Evolutionary conservation across 2,113 vertebrate species (phyloP).

Genomic region (Chaetorhynchus papuensis): DNA sequence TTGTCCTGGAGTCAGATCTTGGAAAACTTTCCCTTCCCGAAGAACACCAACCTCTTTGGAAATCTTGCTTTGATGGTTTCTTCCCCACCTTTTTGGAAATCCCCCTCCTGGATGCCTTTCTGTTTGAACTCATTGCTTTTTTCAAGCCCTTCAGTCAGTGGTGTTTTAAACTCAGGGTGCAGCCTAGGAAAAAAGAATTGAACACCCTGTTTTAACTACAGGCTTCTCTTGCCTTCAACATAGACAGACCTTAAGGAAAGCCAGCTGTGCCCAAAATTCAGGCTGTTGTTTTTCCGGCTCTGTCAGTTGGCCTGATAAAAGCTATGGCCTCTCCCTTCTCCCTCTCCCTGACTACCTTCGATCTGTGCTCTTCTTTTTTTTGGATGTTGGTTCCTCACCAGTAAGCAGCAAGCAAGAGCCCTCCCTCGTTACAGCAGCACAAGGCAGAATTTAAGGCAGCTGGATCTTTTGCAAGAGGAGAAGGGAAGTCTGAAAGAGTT

Average conservation of each 20-base stretch:
- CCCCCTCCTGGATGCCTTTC: not conserved
- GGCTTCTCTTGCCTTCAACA: not conserved
- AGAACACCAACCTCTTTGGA: not conserved
- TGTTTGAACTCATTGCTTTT: not conserved
- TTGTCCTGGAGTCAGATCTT: not conserved
- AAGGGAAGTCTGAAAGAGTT: not conserved
- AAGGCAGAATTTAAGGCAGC: not conserved
- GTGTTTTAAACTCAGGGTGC: not conserved
- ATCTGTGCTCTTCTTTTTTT: not conserved
- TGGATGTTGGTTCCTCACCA: conserved; percentile 9
- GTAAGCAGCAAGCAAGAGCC: conserved; percentile 3
- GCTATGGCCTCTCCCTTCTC: not conserved
- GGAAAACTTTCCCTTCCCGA: not conserved
- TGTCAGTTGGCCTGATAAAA: conserved; percentile 11
- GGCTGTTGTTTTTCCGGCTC: not conserved
- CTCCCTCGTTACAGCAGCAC: not conserved
- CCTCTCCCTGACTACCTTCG: not conserved
- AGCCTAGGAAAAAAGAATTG: not conserved
- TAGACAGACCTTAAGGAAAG: not conserved
- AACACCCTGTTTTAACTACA: not conserved
- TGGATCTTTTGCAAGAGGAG: not conserved
- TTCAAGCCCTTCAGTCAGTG: not conserved
- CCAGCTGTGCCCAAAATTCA: conserved; percentile 1
- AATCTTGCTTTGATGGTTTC: conserved; percentile 42
- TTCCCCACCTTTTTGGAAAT: conserved; percentile 42